Conservation (phyloP, 2,888 invertebrate species). For the Eupithecia inturbata region DNA sequence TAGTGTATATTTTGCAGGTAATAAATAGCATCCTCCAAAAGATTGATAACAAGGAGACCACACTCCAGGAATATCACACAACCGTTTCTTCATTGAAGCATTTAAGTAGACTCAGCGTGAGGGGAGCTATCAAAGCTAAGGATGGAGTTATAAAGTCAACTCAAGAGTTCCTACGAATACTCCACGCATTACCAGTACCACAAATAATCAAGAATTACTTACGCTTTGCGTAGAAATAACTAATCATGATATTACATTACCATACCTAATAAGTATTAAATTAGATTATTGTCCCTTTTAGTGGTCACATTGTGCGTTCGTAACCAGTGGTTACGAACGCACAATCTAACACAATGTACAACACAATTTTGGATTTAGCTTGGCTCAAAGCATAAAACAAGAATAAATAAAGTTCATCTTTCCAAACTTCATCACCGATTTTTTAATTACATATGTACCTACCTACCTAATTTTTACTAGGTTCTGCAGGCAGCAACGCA, state of each 20-base stretch:
- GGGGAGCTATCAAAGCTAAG: constrained; percentile 54
- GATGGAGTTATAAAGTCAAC: constrained; percentile 54
- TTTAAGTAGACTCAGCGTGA: constrained; percentile 63
- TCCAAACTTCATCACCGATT: too few relatives aligned
- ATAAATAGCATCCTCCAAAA: constrained; percentile 59
- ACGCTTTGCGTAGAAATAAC: constrained; percentile 48
- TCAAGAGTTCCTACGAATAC: constrained; percentile 55
- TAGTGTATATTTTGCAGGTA: constrained; percentile 52
- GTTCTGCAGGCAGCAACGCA: too few relatives aligned
- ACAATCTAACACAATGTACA: too few relatives aligned
- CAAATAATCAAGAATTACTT: constrained; percentile 61
- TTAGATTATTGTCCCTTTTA: background rate
- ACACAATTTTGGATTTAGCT: background rate
- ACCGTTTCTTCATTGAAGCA: constrained; percentile 67
- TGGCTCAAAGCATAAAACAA: background rate
- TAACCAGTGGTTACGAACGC: too few relatives aligned
- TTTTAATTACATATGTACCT: too few relatives aligned
- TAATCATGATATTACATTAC: background rate
- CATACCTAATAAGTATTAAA: background rate
- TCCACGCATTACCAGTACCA: constrained; percentile 64
- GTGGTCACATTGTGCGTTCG: too few relatives aligned
- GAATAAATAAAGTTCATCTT: too few relatives aligned
- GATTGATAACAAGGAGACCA: constrained; percentile 56
- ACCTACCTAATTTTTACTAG: too few relatives aligned
- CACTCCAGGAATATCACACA: constrained; percentile 51